Evolutionary conservation across 2,113 vertebrate species (phyloP).

Genomic region (Sturnus vulgaris): DNA sequence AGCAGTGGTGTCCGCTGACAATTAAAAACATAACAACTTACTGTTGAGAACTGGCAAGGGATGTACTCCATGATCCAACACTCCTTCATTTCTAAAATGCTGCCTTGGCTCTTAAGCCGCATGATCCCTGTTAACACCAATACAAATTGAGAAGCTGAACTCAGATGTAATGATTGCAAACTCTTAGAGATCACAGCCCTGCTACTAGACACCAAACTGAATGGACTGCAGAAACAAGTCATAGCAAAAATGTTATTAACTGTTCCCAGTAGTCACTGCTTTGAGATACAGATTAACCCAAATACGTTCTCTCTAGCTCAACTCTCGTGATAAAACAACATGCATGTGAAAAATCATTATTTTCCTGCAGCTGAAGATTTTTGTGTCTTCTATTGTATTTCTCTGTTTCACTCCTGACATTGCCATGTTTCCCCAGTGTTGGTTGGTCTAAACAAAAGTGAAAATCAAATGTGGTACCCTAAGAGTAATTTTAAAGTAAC

Average conservation of each 20-base stretch:
- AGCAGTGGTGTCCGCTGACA: not conserved
- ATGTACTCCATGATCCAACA: not conserved
- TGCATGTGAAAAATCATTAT: not conserved
- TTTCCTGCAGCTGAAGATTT: not conserved
- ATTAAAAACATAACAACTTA: slow-evolving; percentile 15
- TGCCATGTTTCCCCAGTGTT: not conserved
- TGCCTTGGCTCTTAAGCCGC: slow-evolving; percentile 20
- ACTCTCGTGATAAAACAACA: not conserved
- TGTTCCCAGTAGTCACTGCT: not conserved
- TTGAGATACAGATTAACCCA: not conserved
- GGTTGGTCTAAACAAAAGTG: not conserved
- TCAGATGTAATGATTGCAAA: slow-evolving; percentile 23
- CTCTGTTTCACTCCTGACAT: not conserved
- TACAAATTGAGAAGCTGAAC: slow-evolving; percentile 47
- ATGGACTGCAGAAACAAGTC: slow-evolving; percentile 3
- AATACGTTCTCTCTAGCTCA: not conserved
- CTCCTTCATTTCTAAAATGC: slow-evolving; percentile 33
- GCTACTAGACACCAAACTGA: not conserved
- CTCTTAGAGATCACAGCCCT: not conserved
- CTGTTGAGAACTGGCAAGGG: not conserved
- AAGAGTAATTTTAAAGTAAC: not conserved
- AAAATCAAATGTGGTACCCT: not conserved
- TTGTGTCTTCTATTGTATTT: not conserved
- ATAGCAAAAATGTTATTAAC: slow-evolving; percentile 22
- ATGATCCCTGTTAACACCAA: slow-evolving; percentile 50